Base-by-base conservation (phyloP, 2,113 vertebrate species). In the Scartelaos histophorus region DNA sequence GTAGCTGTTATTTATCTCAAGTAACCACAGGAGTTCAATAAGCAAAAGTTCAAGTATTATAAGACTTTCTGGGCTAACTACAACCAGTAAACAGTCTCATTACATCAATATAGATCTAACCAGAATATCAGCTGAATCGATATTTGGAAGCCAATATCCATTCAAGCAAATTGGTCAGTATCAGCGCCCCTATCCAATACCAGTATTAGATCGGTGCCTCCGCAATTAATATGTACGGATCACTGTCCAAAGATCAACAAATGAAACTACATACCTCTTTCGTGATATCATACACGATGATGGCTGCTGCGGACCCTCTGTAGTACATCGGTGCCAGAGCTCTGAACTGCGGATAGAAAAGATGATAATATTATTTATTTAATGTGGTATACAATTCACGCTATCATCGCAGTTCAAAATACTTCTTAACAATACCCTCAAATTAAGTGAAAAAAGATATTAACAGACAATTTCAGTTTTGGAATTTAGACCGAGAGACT, bases 241-340 rank as follows among this genome's bases (percentile, higher is more conserved):
- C 38, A 43, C 38, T 43, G 38, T 43, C 38, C 7, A 43, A 43
- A 7, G 38, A 16, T 3, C 5, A 7, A 51, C 16, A 51, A 19
- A 51, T 5, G 16, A 51, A 51, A 51, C 16, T 1, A 58, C 25
- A 22, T 25, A 99, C 98, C 94, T 99, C 98, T 93, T 99, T 99
- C 34, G 98, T 99, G 94, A 99, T 98, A 85, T 99, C 97, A 81
- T 99, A 99, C 22, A 98, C 98, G 76, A 99, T 98, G 62, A 99
- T 96, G 66, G 98, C 98, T 9, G 98, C 98, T 12, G 98, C 96
- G 13, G 98, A 99, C 1, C 98, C 98, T 90, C 98, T 94, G 88
- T 99, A 99, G 91, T 99, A 99, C 98, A 99, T 99, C 0, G 98
- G 98, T 0, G 98, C 98, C 87, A 99, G 92, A 76, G 98, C 97